A percentile compares a stretch with the other conserved stretches of the same genome.
These are phyloP conservation scores for Ceuthmochares aereus DNA, from an alignment of 2,113 vertebrate genomes.

Conservation along the genomic window DNA sequence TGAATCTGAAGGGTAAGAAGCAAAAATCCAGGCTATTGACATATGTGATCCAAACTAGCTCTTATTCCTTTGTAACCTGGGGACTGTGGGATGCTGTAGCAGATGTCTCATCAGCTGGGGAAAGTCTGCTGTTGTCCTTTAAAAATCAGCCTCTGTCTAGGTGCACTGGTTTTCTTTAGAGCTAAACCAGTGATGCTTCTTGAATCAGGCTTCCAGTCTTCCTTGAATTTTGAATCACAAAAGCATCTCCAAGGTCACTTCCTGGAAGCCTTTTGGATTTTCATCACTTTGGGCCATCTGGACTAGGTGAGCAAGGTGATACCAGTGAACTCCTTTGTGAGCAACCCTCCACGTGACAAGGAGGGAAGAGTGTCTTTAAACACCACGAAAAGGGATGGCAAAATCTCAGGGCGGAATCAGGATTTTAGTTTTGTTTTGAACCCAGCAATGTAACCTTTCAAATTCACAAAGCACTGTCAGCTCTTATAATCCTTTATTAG, in stretches of 20 bases:
- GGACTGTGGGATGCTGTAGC: not conserved
- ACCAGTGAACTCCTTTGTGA: not conserved
- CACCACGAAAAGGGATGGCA: not conserved
- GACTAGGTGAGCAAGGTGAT: not conserved
- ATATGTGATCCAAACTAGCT: not conserved
- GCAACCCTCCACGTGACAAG: not conserved
- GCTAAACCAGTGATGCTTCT: not conserved
- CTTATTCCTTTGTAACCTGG: not conserved
- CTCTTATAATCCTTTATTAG: not conserved
- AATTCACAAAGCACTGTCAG: not conserved
- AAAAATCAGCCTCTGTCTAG: constrained; percentile 1
- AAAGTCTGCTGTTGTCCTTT: constrained; percentile 5
- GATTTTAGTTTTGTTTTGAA: constrained; percentile 15
- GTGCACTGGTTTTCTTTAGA: not conserved
- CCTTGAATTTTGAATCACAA: not conserved
- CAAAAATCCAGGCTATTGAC: constrained; percentile 11
- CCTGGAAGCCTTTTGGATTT: constrained; percentile 13
- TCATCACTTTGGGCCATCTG: constrained; percentile 26
- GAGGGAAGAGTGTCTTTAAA: not conserved
- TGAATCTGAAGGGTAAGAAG: constrained; percentile 11
- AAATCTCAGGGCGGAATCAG: not conserved
- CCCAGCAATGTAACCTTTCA: not conserved
- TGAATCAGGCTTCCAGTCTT: not conserved
- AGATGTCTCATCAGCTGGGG: constrained; percentile 18
- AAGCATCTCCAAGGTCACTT: constrained; percentile 38